Conservation (phyloP, 2,888 invertebrate genomes). For the Ophion ventricosus region DNA sequence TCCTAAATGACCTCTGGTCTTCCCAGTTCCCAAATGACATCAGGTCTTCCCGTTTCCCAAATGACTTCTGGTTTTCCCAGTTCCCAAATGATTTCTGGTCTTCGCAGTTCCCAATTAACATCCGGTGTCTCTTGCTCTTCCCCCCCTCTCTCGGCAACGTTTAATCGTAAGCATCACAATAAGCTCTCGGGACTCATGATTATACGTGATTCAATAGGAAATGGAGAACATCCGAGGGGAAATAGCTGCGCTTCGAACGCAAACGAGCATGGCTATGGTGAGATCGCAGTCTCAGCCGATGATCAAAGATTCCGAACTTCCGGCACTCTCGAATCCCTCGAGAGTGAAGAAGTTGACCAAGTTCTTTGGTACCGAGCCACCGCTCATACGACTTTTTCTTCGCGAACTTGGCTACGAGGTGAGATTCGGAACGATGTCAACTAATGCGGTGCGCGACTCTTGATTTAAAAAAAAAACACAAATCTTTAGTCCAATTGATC, state of each 20-base stretch:
- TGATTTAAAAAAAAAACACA: background rate
- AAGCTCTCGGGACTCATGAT: constrained; percentile 9
- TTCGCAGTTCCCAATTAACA: too few relatives aligned
- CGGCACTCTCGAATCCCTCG: constrained; percentile 92
- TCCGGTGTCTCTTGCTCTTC: too few relatives aligned
- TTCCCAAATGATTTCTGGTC: too few relatives aligned
- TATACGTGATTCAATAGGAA: constrained; percentile 85
- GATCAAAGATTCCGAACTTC: constrained; percentile 85
- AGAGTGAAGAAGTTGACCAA: constrained; percentile 94
- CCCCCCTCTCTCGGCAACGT: background rate
- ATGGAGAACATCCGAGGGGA: constrained; percentile 94
- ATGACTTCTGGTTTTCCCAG: too few relatives aligned
- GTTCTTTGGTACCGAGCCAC: constrained; percentile 97
- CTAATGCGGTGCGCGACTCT: background rate
- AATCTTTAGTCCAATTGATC: background rate
- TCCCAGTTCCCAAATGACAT: background rate
- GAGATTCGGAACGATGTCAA: constrained; percentile 66
- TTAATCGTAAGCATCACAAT: background rate
- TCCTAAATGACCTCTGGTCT: too few relatives aligned
- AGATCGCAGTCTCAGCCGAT: constrained; percentile 89
- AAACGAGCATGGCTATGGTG: constrained; percentile 86
- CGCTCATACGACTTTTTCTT: constrained; percentile 93
- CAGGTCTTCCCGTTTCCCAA: too few relatives aligned
- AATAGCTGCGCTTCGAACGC: constrained; percentile 90
- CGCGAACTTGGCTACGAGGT: constrained; percentile 97